Conservation (phyloP, 2,888 invertebrate species). For the Endotricha flammealis region DNA sequence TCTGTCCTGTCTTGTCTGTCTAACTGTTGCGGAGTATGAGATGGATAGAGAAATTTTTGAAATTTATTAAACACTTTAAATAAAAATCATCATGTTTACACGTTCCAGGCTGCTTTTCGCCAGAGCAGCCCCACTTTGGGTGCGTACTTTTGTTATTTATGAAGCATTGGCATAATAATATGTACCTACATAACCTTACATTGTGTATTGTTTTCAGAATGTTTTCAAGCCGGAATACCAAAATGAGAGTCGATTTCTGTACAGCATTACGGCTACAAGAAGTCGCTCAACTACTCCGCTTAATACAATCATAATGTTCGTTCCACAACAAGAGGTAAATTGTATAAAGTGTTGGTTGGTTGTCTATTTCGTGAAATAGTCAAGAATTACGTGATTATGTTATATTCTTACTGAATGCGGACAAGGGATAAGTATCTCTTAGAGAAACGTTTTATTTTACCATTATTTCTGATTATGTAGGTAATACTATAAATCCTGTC, state of each 20-base stretch:
- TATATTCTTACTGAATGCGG: no score
- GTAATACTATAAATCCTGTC: no score
- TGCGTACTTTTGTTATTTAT: conserved; percentile 25
- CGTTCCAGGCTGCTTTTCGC: conserved; percentile 60
- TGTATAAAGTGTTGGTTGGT: no score
- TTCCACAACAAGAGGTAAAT: conserved; percentile 97
- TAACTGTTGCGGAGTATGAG: no score
- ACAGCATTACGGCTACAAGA: conserved; percentile 52
- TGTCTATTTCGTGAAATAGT: no score
- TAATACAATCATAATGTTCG: conserved; percentile 97
- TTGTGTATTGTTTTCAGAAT: conserved; percentile 52
- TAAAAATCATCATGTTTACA: conserved; percentile 56
- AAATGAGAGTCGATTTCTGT: conserved; percentile 57
- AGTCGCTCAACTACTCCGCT: conserved; percentile 83
- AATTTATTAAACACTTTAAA: conserved; percentile 16
- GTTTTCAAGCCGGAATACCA: conserved; percentile 53
- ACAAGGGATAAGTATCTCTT: no score
- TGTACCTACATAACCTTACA: conserved; percentile 3
- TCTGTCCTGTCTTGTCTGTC: no score
- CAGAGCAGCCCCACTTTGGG: conserved; percentile 50
- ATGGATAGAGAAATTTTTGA: conserved; percentile 29
- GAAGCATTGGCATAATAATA: background rate
- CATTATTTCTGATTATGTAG: no score
- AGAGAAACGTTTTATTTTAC: no score
- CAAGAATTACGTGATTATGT: no score